Percentiles rank a stretch among this genome's conserved stretches.
Conservation (phyloP, 1,140 invertebrate genomes). For the Apis cerana region DNA sequence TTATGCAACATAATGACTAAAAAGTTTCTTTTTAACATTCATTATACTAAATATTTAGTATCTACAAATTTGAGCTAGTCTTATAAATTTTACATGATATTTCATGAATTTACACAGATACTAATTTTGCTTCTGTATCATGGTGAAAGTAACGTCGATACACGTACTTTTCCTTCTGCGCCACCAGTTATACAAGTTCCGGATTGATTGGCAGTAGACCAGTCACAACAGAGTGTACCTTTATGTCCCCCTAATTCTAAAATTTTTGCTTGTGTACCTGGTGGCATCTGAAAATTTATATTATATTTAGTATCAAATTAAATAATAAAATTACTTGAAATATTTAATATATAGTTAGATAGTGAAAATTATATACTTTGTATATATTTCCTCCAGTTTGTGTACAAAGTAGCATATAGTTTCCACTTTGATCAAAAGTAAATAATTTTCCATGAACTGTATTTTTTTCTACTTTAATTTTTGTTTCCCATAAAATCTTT, state of each 20-base stretch:
- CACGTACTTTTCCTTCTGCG: slow-evolving; percentile 83
- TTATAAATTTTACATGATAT: slow-evolving; percentile 11
- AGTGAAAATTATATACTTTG: slow-evolving; percentile 78
- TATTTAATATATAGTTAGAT: background rate
- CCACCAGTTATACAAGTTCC: slow-evolving; percentile 85
- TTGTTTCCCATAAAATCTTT: slow-evolving; percentile 80
- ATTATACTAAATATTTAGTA: slow-evolving; percentile 38
- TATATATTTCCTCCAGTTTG: slow-evolving; percentile 83
- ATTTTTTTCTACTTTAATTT: slow-evolving; percentile 79
- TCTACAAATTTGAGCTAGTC: slow-evolving; percentile 59
- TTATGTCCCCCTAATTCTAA: slow-evolving; percentile 83
- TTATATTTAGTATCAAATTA: background rate
- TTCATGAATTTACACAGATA: slow-evolving; percentile 79
- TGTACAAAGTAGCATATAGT: slow-evolving; percentile 84
- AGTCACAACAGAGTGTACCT: slow-evolving; percentile 84
- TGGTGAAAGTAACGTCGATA: slow-evolving; percentile 83
- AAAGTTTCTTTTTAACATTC: slow-evolving; percentile 6
- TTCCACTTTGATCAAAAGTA: slow-evolving; percentile 83
- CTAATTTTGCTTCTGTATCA: slow-evolving; percentile 78
- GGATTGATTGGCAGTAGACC: slow-evolving; percentile 85
- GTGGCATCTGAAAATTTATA: slow-evolving; percentile 74
- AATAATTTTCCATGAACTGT: slow-evolving; percentile 80
- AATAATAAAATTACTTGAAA: background rate
- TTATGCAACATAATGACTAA: slow-evolving; percentile 8
- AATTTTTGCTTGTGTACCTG: slow-evolving; percentile 77